Evolutionary conservation across 2,888 invertebrate species (phyloP), one percentile per base, ranked within the genome.

Genomic region (Drosophila hamatofila): DNA sequence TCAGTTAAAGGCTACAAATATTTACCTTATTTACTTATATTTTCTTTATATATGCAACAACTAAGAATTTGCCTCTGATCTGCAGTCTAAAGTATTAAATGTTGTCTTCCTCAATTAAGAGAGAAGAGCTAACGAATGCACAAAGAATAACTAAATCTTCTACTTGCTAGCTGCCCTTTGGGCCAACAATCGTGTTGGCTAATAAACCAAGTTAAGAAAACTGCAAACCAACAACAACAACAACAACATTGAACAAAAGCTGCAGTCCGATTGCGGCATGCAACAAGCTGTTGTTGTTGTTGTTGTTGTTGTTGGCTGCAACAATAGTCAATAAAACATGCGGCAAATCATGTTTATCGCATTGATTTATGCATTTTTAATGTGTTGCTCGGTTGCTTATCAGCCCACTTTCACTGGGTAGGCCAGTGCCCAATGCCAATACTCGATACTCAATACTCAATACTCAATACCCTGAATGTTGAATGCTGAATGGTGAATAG

Each of bases 321-420:
- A 92, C 93, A 93, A 93, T 93, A 92, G 92, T 91, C 92, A 93
- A 92, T 92, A 92, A 92, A 92, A 91, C 92, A 92, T 91, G 92
- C 91, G 90, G 92, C 91, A 89, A 93, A 92, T 92, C 93, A 92
- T 92, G 92, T 91, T 92, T 92, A 92, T 92, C 92, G 91, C 92
- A 89, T 91, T 93, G 92, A 92, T 92, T 92, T 93, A 92, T 92
- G 92, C 91, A 90, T 92, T 93, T 92, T 93, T 92, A 92, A 92
- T 92, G 91, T 91, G 93, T 93, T 91, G 91, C 91, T 88, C 30
- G 92, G 91, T 92, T 91, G 91, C 92, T 92, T 92, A 93, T 91
- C 90, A 91, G 82, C 90, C 70, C 89, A 86, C 89, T 87, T 86
- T 83, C 89, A 90, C 90, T 87, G 83, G 72, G 58, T 41, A 67